Conservation (phyloP, 2,797 vertebrate species). For the Onychomys arenicola region DNA sequence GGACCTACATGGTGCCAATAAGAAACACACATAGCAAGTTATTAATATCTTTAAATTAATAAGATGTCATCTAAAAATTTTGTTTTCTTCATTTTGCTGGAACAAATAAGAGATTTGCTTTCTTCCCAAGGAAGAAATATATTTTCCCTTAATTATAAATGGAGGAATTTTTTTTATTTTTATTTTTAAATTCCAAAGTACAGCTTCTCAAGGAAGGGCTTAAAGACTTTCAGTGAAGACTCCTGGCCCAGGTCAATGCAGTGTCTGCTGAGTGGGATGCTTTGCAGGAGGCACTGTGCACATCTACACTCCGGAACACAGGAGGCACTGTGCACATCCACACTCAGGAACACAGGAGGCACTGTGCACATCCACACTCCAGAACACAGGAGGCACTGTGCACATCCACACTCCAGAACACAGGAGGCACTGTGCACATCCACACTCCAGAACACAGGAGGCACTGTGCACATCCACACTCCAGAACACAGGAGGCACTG, state of each 20-base stretch:
- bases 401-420: no score
- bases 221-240: neutral
- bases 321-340: no score
- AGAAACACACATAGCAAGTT: neutral
- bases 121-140: neutral
- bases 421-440: no score
- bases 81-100: neutral
- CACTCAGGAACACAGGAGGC: no score
- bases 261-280: neutral
- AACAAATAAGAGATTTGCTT: neutral
- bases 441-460: no score
- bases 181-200: slow-evolving; percentile 23
- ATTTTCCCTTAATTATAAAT: neutral
- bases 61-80: neutral
- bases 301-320: no score
- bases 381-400: no score
- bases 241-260: neutral
- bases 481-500: neutral
- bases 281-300: neutral
- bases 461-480: no score
- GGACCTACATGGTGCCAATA: neutral
- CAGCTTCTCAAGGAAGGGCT: neutral
- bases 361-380: no score
- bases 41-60: neutral
- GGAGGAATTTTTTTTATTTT: neutral